phyloP scores from a whole-genome alignment of 2,113 vertebrate genomes.

The Oreochromis aureus region DNA sequence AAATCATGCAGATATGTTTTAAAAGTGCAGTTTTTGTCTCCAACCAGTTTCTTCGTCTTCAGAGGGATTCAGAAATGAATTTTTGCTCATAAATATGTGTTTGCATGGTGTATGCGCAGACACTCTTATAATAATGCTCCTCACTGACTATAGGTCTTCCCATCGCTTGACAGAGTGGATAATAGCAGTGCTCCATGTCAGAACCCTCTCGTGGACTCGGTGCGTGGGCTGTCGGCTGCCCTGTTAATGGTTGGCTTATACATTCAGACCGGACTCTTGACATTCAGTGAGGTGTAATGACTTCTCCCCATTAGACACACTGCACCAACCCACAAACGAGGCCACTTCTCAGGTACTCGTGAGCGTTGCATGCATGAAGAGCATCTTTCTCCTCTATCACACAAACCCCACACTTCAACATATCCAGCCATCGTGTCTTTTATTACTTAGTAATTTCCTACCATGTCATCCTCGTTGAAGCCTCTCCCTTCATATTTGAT shows the following conservation, averaged over 20 bases:
- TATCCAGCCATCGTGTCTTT: neutral
- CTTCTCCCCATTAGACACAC: neutral
- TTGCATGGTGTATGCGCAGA: neutral
- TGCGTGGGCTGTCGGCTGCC: neutral
- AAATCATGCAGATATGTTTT: neutral
- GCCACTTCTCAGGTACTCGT: neutral
- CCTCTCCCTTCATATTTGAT: neutral
- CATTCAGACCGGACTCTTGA: constrained; percentile 23
- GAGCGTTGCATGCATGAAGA: neutral
- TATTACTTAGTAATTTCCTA: neutral
- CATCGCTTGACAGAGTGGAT: neutral
- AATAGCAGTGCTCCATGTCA: neutral
- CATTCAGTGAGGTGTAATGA: constrained; percentile 10
- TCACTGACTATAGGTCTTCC: neutral
- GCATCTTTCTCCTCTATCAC: neutral
- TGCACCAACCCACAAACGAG: neutral
- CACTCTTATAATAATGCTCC: neutral
- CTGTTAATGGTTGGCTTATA: constrained; percentile 10
- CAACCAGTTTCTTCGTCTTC: neutral
- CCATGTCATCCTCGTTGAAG: neutral
- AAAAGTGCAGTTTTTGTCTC: neutral
- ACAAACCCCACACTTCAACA: neutral
- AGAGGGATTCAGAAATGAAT: neutral
- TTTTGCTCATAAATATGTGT: neutral
- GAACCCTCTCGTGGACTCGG: neutral